Evolutionary conservation across 2,797 vertebrate genomes (phyloP).

Genomic region (Amazona ochrocephala): DNA sequence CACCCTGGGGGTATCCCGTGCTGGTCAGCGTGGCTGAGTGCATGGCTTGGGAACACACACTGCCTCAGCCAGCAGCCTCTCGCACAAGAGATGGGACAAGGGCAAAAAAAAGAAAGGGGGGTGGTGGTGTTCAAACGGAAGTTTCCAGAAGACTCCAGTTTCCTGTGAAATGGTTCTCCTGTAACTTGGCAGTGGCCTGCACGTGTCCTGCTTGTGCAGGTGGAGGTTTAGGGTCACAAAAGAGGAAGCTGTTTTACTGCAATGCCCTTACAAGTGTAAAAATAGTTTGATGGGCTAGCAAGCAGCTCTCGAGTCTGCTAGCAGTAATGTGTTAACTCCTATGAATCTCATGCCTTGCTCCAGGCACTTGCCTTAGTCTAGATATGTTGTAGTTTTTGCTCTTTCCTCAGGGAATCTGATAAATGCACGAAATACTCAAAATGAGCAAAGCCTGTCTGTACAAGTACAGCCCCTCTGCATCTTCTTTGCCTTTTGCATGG

Average conservation of each 20-base stretch:
- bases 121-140: neutral
- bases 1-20: accelerated
- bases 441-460: neutral
- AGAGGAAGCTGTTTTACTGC: constrained; percentile 6
- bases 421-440: neutral
- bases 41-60: accelerated
- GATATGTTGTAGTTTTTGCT: neutral
- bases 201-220: neutral
- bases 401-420: neutral
- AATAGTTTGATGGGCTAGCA: neutral
- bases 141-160: constrained; percentile 11
- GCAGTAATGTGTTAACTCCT: neutral
- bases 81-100: neutral
- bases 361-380: neutral
- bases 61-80: neutral
- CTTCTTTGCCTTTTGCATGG: neutral
- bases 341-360: neutral
- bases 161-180: neutral
- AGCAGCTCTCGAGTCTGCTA: neutral
- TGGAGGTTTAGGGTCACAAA: constrained; percentile 40
- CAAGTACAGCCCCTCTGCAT: neutral
- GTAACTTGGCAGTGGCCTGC: neutral
- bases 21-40: accelerated
- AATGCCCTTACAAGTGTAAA: neutral
- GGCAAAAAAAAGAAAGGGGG: accelerated